These are phyloP conservation scores for Cephus nigrinus DNA, from an alignment of 2,888 invertebrate genomes.

Conservation along the genomic window DNA sequence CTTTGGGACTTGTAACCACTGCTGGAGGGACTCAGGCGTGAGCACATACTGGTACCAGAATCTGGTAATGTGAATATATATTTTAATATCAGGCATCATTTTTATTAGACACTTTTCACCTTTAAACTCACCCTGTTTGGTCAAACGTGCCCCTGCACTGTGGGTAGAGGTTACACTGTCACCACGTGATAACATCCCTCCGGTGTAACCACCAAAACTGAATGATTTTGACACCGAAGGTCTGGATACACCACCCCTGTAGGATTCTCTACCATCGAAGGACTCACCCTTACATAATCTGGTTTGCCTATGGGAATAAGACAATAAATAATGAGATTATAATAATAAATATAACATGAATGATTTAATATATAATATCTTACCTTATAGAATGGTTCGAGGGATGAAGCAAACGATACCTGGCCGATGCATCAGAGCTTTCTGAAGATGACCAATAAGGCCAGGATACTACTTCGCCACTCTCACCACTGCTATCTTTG, in stretches of 20 bases:
- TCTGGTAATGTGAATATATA: constrained; percentile 57
- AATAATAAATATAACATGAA: not conserved
- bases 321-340: constrained; percentile 4
- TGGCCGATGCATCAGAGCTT: constrained; percentile 57
- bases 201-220: constrained; percentile 88
- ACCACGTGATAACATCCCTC: constrained; percentile 70
- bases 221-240: constrained; percentile 82
- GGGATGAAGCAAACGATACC: constrained; percentile 57
- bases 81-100: not conserved
- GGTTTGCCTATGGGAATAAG: constrained; percentile 52
- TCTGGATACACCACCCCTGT: constrained; percentile 64
- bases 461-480: constrained; percentile 58
- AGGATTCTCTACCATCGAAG: constrained; percentile 67
- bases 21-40: constrained; percentile 79
- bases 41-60: constrained; percentile 73
- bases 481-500: constrained; percentile 65
- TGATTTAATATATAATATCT: not conserved
- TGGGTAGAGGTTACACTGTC: constrained; percentile 76
- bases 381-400: constrained; percentile 56
- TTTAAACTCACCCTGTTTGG: constrained; percentile 76
- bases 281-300: constrained; percentile 68
- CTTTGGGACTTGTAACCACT: constrained; percentile 83
- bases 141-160: constrained; percentile 75
- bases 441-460: constrained; percentile 62
- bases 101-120: not conserved